Evolutionary conservation across 2,797 vertebrate species (phyloP), one percentile per base, ranked within the genome.

Genomic region (Alectoris magna): DNA sequence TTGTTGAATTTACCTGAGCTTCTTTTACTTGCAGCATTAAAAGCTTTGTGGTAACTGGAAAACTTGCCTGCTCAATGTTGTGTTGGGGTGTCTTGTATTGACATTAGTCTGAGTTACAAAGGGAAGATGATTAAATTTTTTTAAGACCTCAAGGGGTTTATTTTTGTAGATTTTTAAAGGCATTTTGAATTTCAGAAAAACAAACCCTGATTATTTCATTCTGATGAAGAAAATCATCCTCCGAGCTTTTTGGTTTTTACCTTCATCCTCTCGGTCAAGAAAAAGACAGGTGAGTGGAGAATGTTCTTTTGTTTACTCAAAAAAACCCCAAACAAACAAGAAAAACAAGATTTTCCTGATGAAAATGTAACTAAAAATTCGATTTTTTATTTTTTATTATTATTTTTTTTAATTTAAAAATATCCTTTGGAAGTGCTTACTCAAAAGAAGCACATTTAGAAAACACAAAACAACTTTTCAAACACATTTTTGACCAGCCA

Each of bases 401-500:
- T 51, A 9, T 51, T 0, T 16, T 16, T n/a, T 34, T 39, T 34
- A 41, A 44, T 66, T 59, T 76, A 9, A 10, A 80, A 82, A 83
- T 71, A 31, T 63, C 59, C 67, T 88, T 90, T 95, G 75, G 74
- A 94, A 96, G 73, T 48, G 53, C 81, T 93, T 79, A 79, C 51
- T 91, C 53, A 82, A 95, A 94, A 64, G 60, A 90, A 77, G 60
- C 82, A 58, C 11, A 49, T 55, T 94, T 44, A 1, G 83, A 85
- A 93, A 41, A 4, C 21, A 31, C 43, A 88, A 80, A 77, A 6
- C 63, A 60, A 67, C 85, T 93, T 94, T 93, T 94, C 85, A 90
- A 88, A 90, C 80, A 90, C 74, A 94, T 96, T 91, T 96, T 95
- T 95, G 77, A 91, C 62, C 78, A 91, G 80, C 68, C 69, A 41